Evolutionary conservation across 1,140 invertebrate species (phyloP), one percentile per base, ranked within the genome.

Genomic region (Bombus impatiens): DNA sequence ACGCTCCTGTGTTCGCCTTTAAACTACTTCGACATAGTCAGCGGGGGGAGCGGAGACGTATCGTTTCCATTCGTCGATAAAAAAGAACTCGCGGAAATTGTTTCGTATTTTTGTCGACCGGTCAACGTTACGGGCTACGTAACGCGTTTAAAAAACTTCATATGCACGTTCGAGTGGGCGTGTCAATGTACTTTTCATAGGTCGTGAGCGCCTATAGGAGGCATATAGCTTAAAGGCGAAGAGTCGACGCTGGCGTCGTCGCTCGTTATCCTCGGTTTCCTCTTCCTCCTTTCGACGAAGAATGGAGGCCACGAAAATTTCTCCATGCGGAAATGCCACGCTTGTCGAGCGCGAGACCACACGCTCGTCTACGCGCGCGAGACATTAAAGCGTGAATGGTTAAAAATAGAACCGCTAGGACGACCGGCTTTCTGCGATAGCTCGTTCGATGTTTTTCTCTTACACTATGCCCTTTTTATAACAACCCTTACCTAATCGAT

Each of bases 201-300:
- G 67, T 70, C 32, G 53, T 12, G 65, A 25, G 67, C 42, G 3
- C 25, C 32, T n/a, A 62, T 4, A 22, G 3, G 8, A 28, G 40
- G 40, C 3, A 28, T 35, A 28, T 35, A 28, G 32, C 47, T 35
- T 25, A 18, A 37, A 77, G 81, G 15, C 82, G 22, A 42, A 12
- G 67, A 32, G n/a, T 28, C 22, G 83, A 42, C 40, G 28, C 40
- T 22, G 40, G 35, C 79, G 68, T 80, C 62, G n/a, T 71, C 83
- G 82, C 82, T 88, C 87, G 87, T 89, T 86, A 89, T 82, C 87
- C 84, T 80, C 79, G 42, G 87, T 86, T 89, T 89, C 83, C 78
- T 74, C 79, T 89, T 88, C 87, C 87, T 89, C 83, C 79, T 88
- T 86, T 89, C 79, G 70, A 86, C 68, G 68, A 42, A 59, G 77